Evolutionary conservation across 2,888 invertebrate genomes (phyloP).

Genomic region (Acleris laterana): DNA sequence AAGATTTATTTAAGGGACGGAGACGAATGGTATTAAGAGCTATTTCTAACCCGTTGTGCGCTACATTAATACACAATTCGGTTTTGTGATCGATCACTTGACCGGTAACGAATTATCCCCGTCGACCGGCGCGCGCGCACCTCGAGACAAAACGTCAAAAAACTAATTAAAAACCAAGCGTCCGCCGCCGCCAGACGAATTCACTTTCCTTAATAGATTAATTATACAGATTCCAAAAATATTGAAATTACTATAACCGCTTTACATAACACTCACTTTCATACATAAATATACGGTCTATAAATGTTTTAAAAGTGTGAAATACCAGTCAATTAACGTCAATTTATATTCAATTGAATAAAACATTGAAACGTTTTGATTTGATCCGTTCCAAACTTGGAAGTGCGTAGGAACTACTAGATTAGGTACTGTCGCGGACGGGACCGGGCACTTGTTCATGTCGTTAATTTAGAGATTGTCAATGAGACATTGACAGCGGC

Average conservation of each 20-base stretch:
- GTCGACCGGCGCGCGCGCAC: conserved; percentile 5
- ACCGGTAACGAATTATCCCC: conserved; percentile 4
- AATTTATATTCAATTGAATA: conserved; percentile 21
- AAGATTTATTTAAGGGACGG: too few relatives aligned
- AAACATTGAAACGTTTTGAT: conserved; percentile 2
- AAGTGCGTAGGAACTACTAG: conserved; percentile 27
- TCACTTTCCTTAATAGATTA: conserved; percentile 35
- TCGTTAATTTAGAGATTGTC: conserved; percentile 35
- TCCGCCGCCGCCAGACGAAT: conserved; percentile 14
- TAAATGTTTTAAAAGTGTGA: conserved; percentile 28
- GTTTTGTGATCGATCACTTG: conserved; percentile 27
- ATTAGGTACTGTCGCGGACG: conserved; percentile 7
- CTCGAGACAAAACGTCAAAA: conserved; percentile 6
- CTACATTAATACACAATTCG: conserved; percentile 18
- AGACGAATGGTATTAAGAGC: neutral
- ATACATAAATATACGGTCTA: conserved; percentile 16
- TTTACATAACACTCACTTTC: conserved; percentile 37
- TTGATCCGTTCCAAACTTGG: conserved; percentile 6
- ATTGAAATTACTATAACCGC: conserved; percentile 20
- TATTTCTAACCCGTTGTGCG: conserved; percentile 4
- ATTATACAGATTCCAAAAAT: conserved; percentile 34
- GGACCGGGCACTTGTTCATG: conserved; percentile 19
- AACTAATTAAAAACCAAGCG: conserved; percentile 30
- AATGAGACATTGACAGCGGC: conserved; percentile 29
- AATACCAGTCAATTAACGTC: conserved; percentile 28